phyloP scores from a whole-genome alignment of 2,797 vertebrate genomes.

The Xenops minutus region DNA sequence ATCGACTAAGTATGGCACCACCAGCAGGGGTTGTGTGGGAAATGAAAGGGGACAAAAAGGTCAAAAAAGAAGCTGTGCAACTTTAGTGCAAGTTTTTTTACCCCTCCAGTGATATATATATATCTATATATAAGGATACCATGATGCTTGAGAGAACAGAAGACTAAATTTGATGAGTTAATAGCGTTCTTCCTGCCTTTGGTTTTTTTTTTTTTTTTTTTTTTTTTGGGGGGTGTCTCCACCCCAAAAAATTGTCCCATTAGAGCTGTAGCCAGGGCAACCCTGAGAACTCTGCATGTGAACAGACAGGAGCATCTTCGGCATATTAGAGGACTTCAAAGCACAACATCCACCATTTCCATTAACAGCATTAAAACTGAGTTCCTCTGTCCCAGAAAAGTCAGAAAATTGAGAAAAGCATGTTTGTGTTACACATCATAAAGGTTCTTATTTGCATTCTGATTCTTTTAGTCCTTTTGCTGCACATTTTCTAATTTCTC shows the following conservation, averaged over 20 bases:
- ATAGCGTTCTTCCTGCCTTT: not conserved
- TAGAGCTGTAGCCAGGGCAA: not conserved
- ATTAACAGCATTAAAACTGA: not conserved
- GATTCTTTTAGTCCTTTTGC: not conserved
- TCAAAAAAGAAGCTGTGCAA: not conserved
- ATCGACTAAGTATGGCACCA: not conserved
- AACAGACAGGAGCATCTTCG: conserved; percentile 14
- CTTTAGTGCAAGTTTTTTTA: not conserved
- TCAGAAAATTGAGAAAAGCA: not conserved
- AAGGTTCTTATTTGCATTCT: not conserved
- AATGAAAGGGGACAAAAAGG: not conserved
- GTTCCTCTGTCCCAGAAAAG: not conserved
- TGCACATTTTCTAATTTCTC: not conserved
- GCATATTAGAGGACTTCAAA: conserved; percentile 1
- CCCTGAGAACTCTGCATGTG: not conserved
- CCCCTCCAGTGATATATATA: not conserved
- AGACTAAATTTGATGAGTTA: not conserved
- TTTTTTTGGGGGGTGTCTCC: not conserved
- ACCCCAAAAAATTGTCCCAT: not conserved
- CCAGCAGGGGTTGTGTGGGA: not conserved
- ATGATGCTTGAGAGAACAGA: not conserved
- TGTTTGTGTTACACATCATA: not conserved
- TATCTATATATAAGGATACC: not conserved
- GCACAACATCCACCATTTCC: not conserved
- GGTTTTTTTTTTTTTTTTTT: not conserved